phyloP scores from a whole-genome alignment of 2,113 vertebrate species.

The Poecilia latipinna region DNA sequence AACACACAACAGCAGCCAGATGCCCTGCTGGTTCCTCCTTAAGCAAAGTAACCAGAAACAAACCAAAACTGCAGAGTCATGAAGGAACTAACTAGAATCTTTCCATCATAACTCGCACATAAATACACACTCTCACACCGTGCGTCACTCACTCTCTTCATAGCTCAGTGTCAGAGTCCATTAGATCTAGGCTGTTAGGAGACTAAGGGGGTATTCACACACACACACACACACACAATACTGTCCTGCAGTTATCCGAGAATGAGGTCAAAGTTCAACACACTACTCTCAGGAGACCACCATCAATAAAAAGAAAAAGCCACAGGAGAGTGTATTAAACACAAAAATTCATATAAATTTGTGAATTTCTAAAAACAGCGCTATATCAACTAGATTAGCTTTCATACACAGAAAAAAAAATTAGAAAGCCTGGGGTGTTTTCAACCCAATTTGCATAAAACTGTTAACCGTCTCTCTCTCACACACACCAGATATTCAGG shows the following conservation, averaged over 20 bases:
- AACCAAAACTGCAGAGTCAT: not conserved
- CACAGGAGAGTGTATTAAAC: not conserved
- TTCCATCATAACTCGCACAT: slow-evolving; percentile 13
- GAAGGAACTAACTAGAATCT: slow-evolving; percentile 10
- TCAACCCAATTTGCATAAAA: slow-evolving; percentile 1
- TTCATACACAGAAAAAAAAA: not conserved
- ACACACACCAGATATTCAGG: slow-evolving; percentile 2
- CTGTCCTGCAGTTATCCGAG: slow-evolving; percentile 37
- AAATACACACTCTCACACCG: slow-evolving; percentile 5
- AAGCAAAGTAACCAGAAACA: not conserved
- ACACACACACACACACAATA: slow-evolving; percentile 21
- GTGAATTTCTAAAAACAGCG: not conserved
- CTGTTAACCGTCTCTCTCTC: slow-evolving; percentile 1
- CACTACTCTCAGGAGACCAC: slow-evolving; percentile 20
- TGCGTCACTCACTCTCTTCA: slow-evolving; percentile 54
- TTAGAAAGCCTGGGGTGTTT: not conserved
- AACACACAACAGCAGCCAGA: slow-evolving; percentile 23
- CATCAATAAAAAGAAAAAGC: slow-evolving; percentile 12
- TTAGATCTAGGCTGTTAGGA: slow-evolving; percentile 75
- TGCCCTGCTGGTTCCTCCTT: not conserved
- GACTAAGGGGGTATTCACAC: slow-evolving; percentile 52
- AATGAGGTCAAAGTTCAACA: slow-evolving; percentile 36
- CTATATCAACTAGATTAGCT: not conserved
- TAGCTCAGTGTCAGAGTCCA: slow-evolving; percentile 72
- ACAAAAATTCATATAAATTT: not conserved